Base-by-base conservation (phyloP, 2,888 invertebrate genomes). In the Ichneumoninae sp. region DNA sequence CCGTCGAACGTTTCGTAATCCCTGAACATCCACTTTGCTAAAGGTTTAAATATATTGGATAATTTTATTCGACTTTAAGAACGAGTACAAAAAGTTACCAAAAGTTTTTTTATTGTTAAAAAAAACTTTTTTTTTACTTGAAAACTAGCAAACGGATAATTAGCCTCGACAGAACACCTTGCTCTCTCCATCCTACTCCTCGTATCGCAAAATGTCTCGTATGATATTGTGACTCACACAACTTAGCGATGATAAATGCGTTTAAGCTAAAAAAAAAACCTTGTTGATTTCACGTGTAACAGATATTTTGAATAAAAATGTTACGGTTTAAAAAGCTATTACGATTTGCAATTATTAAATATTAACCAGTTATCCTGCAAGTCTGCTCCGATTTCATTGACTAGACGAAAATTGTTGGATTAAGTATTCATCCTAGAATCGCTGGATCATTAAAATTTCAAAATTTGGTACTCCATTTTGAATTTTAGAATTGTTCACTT, bases 291-390 rank as follows among this genome's bases (percentile, higher is more conserved):
- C 73, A 68, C 80, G 66, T 80, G 80, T 80, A 74, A 80, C 73
- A 57, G 52, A 80, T 80, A 80, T 80, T 80, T 80, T 80, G 73
- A 80, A 80, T 80, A 80, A 80, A 80, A 74, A 80, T 80, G 80
- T 80, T 80, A 80, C 68, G n/a, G 22, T 74, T 57, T 13, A 57
- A 57, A 26, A 57, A 57, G 10, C 22, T 19, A 4, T 8, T 10
- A 13, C 22, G 3, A 10, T 26, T 26, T 13, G 10, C 10, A 26
- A 22, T 10, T 22, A 19, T 22, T 22, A 22, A 54, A 19, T 7
- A 19, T 54, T 0, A 8, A 10, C 19, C 19, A 4, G 54, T 22
- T 22, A 22, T 7, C 10, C 22, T 22, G 1, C 7, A 54, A 54
- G 10, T 54, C 8, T 19, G 13, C 3, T 22, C 22, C 1, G 22